A percentile compares a stretch with the other conserved stretches of the same genome.
Conservation (phyloP, 2,888 invertebrate genomes). For the Meganola albula region DNA sequence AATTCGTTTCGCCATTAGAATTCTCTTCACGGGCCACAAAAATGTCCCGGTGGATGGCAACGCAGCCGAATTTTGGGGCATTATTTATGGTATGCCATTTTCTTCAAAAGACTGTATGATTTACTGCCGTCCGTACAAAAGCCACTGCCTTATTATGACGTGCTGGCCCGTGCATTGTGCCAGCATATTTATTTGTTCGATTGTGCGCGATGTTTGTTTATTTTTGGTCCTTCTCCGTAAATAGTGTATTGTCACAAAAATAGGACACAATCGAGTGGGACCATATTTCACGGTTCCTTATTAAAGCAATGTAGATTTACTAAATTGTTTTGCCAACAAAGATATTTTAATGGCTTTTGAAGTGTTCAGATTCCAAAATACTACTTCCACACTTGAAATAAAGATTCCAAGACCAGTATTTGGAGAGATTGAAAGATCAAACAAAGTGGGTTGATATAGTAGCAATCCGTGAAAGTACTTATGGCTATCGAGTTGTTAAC, state of each 20-base stretch:
- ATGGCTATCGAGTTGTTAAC: constrained; percentile 60
- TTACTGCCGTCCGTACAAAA: constrained; percentile 69
- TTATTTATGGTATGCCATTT: constrained; percentile 74
- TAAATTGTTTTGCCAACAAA: constrained; percentile 48
- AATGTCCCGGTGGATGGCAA: constrained; percentile 56
- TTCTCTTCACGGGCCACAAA: constrained; percentile 56
- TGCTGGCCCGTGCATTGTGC: constrained; percentile 70
- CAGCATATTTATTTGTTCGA: constrained; percentile 66
- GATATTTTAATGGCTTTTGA: constrained; percentile 18
- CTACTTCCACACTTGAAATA: constrained; percentile 5
- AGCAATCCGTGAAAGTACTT: constrained; percentile 49
- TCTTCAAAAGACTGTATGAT: constrained; percentile 72
- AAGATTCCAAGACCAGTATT: constrained; percentile 14
- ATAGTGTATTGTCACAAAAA: constrained; percentile 63
- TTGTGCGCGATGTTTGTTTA: constrained; percentile 73
- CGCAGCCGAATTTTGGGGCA: constrained; percentile 59
- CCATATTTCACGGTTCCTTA: constrained; percentile 70
- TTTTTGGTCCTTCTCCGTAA: constrained; percentile 71
- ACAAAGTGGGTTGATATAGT: constrained; percentile 32
- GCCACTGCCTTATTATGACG: constrained; percentile 74
- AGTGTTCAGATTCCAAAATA: constrained; percentile 8
- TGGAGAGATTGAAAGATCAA: constrained; percentile 28
- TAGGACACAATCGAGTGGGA: constrained; percentile 53
- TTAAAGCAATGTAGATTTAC: constrained; percentile 42
- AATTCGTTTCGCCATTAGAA: constrained; percentile 69